These are phyloP conservation scores for Silurus aristotelis DNA, from an alignment of 2,797 vertebrate genomes.

Conservation along the genomic window DNA sequence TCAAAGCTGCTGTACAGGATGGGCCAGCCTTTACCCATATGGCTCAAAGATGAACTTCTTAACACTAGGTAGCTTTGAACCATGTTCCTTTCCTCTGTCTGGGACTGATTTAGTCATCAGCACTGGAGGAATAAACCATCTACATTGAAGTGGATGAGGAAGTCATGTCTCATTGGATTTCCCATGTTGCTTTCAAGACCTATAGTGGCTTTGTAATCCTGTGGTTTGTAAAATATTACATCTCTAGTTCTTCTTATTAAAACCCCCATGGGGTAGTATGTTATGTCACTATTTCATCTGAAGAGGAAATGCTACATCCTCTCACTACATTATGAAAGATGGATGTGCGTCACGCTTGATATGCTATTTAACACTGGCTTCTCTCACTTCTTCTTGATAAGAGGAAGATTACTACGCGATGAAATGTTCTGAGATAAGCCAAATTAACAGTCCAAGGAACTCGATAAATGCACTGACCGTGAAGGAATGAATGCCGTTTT, in stretches of 20 bases:
- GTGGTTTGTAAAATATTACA: conserved; percentile 6
- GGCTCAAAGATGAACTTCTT: conserved; percentile 94
- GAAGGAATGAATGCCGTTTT: not conserved
- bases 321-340: not conserved
- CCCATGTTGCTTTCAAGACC: not conserved
- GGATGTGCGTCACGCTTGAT: not conserved
- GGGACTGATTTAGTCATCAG: not conserved
- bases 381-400: conserved; percentile 21
- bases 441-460: not conserved
- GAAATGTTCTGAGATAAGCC: not conserved
- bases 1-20: conserved; percentile 97
- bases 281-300: not conserved
- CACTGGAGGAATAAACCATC: not conserved
- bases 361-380: not conserved
- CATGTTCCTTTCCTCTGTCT: not conserved
- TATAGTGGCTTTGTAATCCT: conserved; percentile 2
- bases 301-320: conserved; percentile 16
- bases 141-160: not conserved
- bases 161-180: not conserved
- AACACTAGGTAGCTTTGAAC: conserved; percentile 87
- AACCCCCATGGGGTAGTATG: conserved; percentile 39
- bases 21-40: conserved; percentile 91
- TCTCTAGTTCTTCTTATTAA: conserved; percentile 24
- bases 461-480: not conserved
- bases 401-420: conserved; percentile 9